Percentiles rank a stretch among this genome's conserved stretches.
Conservation (phyloP, 2,113 vertebrate species). For the Anhinga rufa region DNA sequence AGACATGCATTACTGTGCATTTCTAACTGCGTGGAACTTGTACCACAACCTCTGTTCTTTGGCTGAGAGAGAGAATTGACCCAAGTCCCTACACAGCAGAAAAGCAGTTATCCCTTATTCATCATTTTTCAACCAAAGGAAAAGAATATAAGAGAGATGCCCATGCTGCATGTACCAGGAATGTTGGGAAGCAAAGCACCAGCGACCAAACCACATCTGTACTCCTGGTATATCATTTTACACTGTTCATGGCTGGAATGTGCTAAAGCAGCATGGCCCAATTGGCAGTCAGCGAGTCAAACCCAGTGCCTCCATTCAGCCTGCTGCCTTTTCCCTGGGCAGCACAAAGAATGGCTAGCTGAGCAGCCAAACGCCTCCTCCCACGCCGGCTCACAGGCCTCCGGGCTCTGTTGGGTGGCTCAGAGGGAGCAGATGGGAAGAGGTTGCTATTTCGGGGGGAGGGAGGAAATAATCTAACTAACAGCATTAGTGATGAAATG, state of each 20-base stretch:
- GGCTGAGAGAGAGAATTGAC: neutral
- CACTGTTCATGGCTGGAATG: constrained; percentile 9
- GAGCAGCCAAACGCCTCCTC: neutral
- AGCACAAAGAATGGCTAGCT: neutral
- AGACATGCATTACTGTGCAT: neutral
- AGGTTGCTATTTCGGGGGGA: neutral
- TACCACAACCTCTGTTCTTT: neutral
- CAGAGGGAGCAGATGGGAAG: neutral
- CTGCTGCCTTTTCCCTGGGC: neutral
- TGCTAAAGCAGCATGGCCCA: constrained; percentile 28
- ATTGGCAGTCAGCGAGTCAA: neutral
- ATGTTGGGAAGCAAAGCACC: neutral
- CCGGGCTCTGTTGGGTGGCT: neutral
- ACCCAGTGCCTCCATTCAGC: neutral
- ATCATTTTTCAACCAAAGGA: neutral
- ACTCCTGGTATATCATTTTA: neutral
- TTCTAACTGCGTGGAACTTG: neutral
- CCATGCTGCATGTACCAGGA: neutral
- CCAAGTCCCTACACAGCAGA: neutral
- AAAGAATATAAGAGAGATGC: neutral
- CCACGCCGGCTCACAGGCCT: fast-evolving
- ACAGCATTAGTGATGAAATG: neutral
- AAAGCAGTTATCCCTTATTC: neutral
- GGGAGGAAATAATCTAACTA: neutral
- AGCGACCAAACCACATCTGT: constrained; percentile 30